Percentiles rank a stretch among this genome's conserved stretches.
phyloP scores from a whole-genome alignment of 2,888 invertebrate species.

The Ophion obscuratus region DNA sequence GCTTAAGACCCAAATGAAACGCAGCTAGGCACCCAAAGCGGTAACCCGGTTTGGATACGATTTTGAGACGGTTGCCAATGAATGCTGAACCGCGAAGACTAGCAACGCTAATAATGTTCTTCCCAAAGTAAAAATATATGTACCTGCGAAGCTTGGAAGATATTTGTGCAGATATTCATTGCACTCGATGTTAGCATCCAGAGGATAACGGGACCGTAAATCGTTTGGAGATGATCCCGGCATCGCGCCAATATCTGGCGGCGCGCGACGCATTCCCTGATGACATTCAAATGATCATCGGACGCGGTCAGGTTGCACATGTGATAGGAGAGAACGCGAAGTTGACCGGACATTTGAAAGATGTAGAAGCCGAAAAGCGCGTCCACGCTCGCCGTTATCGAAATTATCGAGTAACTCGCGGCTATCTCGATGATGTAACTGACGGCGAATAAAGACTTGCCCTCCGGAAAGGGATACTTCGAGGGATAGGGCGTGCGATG shows the following conservation, averaged over 20 bases:
- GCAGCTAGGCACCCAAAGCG: not conserved
- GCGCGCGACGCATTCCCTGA: slow-evolving; percentile 60
- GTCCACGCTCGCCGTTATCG: slow-evolving; percentile 69
- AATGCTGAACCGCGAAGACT: not conserved
- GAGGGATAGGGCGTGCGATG: slow-evolving; percentile 64
- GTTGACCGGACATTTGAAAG: slow-evolving; percentile 71
- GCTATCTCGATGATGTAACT: slow-evolving; percentile 64
- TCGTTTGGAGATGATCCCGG: slow-evolving; percentile 62
- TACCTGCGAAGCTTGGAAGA: slow-evolving; percentile 72
- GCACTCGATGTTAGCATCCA: slow-evolving; percentile 71
- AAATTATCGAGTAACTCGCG: slow-evolving; percentile 48
- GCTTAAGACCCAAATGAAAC: not conserved
- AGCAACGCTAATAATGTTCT: not conserved
- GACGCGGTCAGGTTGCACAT: slow-evolving; percentile 49
- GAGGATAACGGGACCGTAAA: slow-evolving; percentile 72
- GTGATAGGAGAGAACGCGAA: slow-evolving; percentile 64
- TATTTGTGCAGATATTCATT: slow-evolving; percentile 70
- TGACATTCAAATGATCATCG: slow-evolving; percentile 42
- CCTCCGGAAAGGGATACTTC: slow-evolving; percentile 69
- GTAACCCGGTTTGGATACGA: too few species aligned
- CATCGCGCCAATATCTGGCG: slow-evolving; percentile 67
- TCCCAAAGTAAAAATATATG: not conserved
- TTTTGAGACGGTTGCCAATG: too few species aligned
- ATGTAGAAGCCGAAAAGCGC: slow-evolving; percentile 71
- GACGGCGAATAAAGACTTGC: slow-evolving; percentile 62